Evolutionary conservation across 1,140 invertebrate genomes (phyloP).

Genomic region (Gryllus bimaculatus): DNA sequence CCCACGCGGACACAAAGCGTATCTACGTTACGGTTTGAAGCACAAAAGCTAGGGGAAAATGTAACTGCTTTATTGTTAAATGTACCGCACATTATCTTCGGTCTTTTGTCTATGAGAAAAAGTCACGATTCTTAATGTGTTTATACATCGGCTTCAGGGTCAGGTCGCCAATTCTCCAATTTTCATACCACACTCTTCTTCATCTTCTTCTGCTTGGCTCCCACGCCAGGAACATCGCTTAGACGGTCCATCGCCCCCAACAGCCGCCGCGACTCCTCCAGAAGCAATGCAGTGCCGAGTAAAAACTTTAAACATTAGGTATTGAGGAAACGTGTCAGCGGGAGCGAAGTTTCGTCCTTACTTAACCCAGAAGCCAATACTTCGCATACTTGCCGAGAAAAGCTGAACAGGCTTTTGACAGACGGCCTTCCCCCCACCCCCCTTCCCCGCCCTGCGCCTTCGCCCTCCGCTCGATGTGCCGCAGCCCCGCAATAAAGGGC

Average conservation of each 20-base stretch:
- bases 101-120: not conserved
- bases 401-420: not conserved
- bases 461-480: not conserved
- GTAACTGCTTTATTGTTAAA: not conserved
- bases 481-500: no score
- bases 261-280: no score
- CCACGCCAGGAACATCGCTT: no score
- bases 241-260: no score
- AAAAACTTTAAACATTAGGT: not conserved
- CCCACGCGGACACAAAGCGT: not conserved
- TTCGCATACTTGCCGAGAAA: not conserved
- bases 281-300: not conserved
- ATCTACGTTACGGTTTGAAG: not conserved
- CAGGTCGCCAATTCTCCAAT: no score
- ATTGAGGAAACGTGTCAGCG: not conserved
- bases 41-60: not conserved
- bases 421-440: not conserved
- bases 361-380: not conserved
- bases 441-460: no score
- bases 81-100: not conserved
- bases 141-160: not conserved
- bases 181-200: no score
- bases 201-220: no score
- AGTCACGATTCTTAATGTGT: not conserved
- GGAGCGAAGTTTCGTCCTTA: not conserved